A percentile compares a stretch with the other conserved stretches of the same genome.
phyloP scores from a whole-genome alignment of 1,140 invertebrate species.

The Bombyx mori region ASM3026992v2 NC_085110.1:13167501-13168000 shows the following conservation, averaged over 20 bases:
- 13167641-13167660: too few species aligned
- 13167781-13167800: constrained; percentile 34
- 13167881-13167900: constrained; percentile 41
- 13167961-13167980: constrained; percentile 62
- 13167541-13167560: too few species aligned
- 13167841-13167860: constrained; percentile 57
- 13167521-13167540: too few species aligned
- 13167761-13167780: constrained; percentile 12
- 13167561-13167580: too few species aligned
- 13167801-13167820: constrained; percentile 45
- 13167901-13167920: constrained; percentile 49
- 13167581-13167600: too few species aligned
- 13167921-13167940: constrained; percentile 66
- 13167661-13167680: too few species aligned
- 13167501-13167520: too few species aligned
- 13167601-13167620: too few species aligned
- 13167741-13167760: constrained; percentile 54
- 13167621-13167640: too few species aligned
- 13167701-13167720: constrained; percentile 12
- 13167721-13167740: constrained; percentile 48
- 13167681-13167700: too few species aligned
- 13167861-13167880: constrained; percentile 65
- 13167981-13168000: constrained; percentile 35
- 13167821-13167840: constrained; percentile 50
- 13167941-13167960: constrained; percentile 61